phyloP scores from a whole-genome alignment of 2,888 invertebrate genomes.

The Scrobipalpa atriplicella region DNA sequence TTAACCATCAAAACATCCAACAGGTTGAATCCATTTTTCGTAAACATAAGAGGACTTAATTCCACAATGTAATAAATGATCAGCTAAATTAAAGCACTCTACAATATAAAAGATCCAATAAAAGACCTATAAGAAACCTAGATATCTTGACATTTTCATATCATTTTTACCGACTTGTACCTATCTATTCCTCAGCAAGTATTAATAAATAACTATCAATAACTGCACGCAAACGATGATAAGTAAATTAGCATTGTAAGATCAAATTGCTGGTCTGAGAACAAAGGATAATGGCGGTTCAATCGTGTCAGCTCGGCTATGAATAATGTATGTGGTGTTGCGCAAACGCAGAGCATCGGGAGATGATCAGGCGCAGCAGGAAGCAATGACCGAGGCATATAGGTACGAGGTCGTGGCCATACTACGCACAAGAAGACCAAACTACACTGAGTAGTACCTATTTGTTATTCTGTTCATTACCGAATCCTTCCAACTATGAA shows the following conservation, averaged over 20 bases:
- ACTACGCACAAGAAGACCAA: conserved; percentile 44
- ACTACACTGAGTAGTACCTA: conserved; percentile 38
- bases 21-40: not conserved
- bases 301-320: conserved; percentile 47
- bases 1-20: conserved; percentile 2
- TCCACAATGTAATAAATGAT: no score
- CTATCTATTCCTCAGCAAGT: not conserved
- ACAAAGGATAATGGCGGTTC: conserved; percentile 64
- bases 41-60: not conserved
- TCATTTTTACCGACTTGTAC: conserved; percentile 7
- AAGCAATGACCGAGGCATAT: conserved; percentile 74
- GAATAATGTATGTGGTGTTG: conserved; percentile 66
- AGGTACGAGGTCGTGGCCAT: conserved; percentile 8
- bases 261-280: conserved; percentile 49
- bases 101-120: no score
- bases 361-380: conserved; percentile 53
- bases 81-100: no score
- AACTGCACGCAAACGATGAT: conserved; percentile 38
- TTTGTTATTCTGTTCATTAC: no score
- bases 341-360: conserved; percentile 53
- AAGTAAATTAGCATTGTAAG: conserved; percentile 49
- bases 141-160: conserved; percentile 9
- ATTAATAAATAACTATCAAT: conserved; percentile 34
- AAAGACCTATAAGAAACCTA: not conserved
- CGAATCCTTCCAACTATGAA: no score